A percentile compares a stretch with the other conserved stretches of the same genome.
These are phyloP conservation scores for Stenopsyche tienmushanensis DNA, from an alignment of 1,140 invertebrate species.

Conservation along the genomic window DNA sequence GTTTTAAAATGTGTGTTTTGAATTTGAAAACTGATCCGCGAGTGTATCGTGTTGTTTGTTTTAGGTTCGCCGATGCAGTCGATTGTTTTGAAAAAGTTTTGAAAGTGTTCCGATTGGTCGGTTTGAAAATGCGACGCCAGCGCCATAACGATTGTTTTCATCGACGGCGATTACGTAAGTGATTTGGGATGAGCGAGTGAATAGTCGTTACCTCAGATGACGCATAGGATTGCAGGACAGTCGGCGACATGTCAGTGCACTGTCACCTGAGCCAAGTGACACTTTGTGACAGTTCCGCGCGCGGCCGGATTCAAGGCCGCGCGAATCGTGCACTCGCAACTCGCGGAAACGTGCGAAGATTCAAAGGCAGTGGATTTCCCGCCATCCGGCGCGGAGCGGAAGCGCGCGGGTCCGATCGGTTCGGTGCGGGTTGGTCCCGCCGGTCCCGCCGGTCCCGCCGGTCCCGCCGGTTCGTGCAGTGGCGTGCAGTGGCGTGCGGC, in stretches of 20 bases:
- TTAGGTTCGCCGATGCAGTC: no score
- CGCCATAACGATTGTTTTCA: no score
- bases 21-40: no score
- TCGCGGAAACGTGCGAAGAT: background rate
- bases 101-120: no score
- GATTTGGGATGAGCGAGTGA: no score
- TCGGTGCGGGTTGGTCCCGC: background rate
- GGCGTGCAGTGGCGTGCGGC: constrained; percentile 19
- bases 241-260: background rate
- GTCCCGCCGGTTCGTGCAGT: background rate
- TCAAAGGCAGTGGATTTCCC: background rate
- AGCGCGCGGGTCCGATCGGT: background rate
- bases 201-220: no score
- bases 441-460: background rate
- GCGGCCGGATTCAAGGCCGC: constrained; percentile 2
- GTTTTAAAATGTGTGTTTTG: no score
- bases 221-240: background rate
- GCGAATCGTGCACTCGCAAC: background rate
- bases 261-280: background rate
- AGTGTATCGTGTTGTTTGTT: no score
- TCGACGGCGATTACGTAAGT: no score
- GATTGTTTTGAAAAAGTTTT: no score
- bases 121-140: no score
- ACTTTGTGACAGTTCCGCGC: constrained; percentile 1
- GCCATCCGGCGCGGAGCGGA: constrained; percentile 7